Evolutionary conservation across 2,888 invertebrate genomes (phyloP), one percentile per base, ranked within the genome.

Genomic region (Corbicula japonica): DNA sequence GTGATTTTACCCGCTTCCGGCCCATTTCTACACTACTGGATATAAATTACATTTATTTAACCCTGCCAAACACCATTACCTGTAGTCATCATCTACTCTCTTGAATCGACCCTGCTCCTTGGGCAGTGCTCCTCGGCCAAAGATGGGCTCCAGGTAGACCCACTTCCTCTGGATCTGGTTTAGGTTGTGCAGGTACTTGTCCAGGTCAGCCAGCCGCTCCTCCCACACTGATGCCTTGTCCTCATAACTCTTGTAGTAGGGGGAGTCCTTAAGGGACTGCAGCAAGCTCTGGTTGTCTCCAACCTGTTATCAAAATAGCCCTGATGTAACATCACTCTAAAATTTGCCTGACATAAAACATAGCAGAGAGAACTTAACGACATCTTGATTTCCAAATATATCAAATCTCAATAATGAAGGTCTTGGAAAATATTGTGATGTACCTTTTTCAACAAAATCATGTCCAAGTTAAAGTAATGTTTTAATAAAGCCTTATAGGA

Each of bases 81-180:
- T 92, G 93, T 97, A 98, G 89, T 98, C 98, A 90, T 96, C 96
- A 93, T 98, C 97, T 15, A 98, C 96, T 87, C 97, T 95, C 65
- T 96, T 96, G 93, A 99, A 98, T 46, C 97, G 93, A 0, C 95
- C 94, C 87, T 96, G 96, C 91, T 97, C 97, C 80, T 96, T 95
- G 41, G 96, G 96, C 68, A 97, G 93, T 0, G 96, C 96, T 10
- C 96, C 97, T 69, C 96, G 95, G 1, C 96, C 96, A 92, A 99
- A 97, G 78, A 99, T 98, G 0, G 99, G 99, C 93, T 99, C 99
- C 88, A 99, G 94, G 93, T 99, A 99, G 44, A 99, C 95, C 99
- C 99, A 99, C 92, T 98, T 98, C 88, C 97, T 94, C 93, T 98
- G 98, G 21, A 98, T 96, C 88, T 96, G 96, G 87, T 96, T 96